Base-by-base conservation (phyloP, 1,140 invertebrate species). In the Anastatus disparis region DNA sequence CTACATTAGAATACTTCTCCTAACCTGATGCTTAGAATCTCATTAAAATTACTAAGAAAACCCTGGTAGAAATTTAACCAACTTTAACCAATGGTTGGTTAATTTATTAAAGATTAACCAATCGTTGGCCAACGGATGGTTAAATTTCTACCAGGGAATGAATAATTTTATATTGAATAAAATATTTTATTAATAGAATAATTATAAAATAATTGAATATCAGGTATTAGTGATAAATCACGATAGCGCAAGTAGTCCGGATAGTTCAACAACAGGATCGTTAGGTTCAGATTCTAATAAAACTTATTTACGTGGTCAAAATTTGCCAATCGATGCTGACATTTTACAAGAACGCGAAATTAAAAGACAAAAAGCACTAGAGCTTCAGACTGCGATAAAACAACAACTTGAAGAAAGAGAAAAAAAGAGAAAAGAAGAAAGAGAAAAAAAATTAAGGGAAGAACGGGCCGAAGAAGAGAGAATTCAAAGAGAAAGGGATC, bases 321-420 rank as follows among this genome's bases (percentile, higher is more conserved):
- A 93, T 79, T 87, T 90, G 31, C 90, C 89, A n/a, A 77, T 92
- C 44, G 91, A 93, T 76, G 87, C 90, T 3, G 87, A 89, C 73
- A 87, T 91, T 64, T 82, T 91, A 70, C 89, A 90, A 13, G 90
- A 93, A 81, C 84, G 91, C 59, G 91, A 93, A 82, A 84, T 85
- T 63, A 90, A 88, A 78, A 84, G 92, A 44, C 88, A 91, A 65
- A 90, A 91, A 80, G 92, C 92, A 13, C 75, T 92, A 71, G 91
- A 92, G 77, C 86, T 92, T 62, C 92, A 93, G 79, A 89, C 88
- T 44, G 91, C 91, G 12, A 92, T 94, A 71, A 87, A 91, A 70
- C 88, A 88, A 78, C 92, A 94, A 77, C 82, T 93, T 38, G 91
- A 92, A 80, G 92, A 93, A 77, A 87, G 89, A 56, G 90, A 93